Base-by-base conservation (phyloP, 2,113 vertebrate species). In the Solea senegalensis region DNA sequence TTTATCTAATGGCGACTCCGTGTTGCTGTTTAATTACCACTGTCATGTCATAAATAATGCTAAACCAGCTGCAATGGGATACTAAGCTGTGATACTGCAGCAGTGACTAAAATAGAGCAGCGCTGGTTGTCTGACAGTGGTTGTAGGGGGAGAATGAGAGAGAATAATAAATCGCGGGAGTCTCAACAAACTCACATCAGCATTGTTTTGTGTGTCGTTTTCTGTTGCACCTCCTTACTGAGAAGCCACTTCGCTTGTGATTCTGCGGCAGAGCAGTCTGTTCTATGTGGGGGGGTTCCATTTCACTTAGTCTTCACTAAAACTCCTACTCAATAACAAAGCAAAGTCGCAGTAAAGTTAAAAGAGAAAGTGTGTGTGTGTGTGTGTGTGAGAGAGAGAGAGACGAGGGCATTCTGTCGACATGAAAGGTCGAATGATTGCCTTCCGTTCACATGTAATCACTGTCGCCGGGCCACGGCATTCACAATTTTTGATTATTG, bases 361-460 rank as follows among this genome's bases (percentile, higher is more conserved):
- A 34, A 59, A 58, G 57, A 72, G 74, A 70, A 54, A 57, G 1
- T 51, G 48, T 27, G 44, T 54, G 55, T 15, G 21, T 14, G 56
- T 48, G 50, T 50, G 51, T 68, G 49, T 51, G 50, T 34, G 34
- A 34, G 34, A 6, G 34, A 34, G 34, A 34, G 34, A 34, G 34
- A 34, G 34, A 56, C 15, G 15, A 67, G n/a, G 61, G 54, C 55
- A 57, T 48, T 78, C 21, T 28, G 66, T 69, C 70, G 70, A 72
- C 78, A 67, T 77, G 65, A 83, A 80, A 78, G 59, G 41, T 68
- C 81, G 80, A 87, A 53, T 74, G 83, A 88, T 81, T 68, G 74
- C 69, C 43, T 82, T 45, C 39, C 54, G 76, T 82, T 84, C 60
- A 58, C 59, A 77, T 73, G 62, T 84, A 76, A 75, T 83, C 59